Conservation (phyloP, 2,888 invertebrate genomes). For the Eremobia ochroleuca region DNA sequence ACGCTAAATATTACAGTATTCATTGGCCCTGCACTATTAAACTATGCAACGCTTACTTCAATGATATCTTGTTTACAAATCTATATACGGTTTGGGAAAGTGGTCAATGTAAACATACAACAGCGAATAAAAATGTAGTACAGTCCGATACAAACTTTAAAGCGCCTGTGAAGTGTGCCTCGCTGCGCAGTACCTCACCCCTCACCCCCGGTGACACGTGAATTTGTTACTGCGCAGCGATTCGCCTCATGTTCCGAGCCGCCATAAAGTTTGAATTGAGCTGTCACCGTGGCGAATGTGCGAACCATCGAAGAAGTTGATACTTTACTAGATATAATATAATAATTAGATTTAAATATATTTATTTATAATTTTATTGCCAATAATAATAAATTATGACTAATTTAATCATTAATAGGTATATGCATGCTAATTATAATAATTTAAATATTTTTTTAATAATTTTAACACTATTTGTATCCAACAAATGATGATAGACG, state of each 20-base stretch:
- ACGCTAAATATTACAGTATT: slow-evolving; percentile 76
- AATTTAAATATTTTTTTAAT: slow-evolving; percentile 21
- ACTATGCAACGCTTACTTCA: slow-evolving; percentile 75
- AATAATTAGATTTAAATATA: slow-evolving; percentile 34
- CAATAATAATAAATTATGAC: slow-evolving; percentile 38
- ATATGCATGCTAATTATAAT: slow-evolving; percentile 34
- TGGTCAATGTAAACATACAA: slow-evolving; percentile 51
- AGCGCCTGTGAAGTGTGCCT: background rate
- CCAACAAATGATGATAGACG: slow-evolving; percentile 26
- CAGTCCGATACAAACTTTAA: background rate
- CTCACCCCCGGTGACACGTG: background rate
- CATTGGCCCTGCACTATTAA: slow-evolving; percentile 80
- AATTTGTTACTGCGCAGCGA: background rate
- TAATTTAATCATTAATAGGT: slow-evolving; percentile 24
- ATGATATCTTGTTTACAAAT: slow-evolving; percentile 71
- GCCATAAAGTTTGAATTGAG: background rate
- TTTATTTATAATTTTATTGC: slow-evolving; percentile 36
- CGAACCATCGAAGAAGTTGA: slow-evolving; percentile 26
- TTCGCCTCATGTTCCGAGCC: background rate
- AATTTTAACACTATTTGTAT: slow-evolving; percentile 16
- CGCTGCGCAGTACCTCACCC: background rate
- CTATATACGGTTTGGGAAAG: slow-evolving; percentile 51
- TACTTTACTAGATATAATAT: slow-evolving; percentile 2
- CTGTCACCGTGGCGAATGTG: slow-evolving; percentile 7
- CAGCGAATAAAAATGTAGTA: background rate